Conservation (phyloP, 1,140 invertebrate species). For the Drosophila serrata region DNA sequence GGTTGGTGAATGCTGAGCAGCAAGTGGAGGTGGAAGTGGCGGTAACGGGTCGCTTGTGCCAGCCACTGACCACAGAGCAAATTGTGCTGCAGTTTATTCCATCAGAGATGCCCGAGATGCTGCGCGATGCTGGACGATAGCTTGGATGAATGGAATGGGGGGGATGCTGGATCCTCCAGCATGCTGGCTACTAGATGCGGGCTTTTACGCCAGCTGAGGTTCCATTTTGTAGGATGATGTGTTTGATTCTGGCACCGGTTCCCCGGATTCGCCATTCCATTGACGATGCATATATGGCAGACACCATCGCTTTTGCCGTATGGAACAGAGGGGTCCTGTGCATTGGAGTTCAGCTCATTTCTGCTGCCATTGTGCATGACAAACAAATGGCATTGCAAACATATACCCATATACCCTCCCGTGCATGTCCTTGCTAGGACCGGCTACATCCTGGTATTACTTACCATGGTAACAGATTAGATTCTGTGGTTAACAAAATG, state of each 20-base stretch:
- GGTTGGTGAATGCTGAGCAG: neutral
- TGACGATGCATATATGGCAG: conserved; percentile 43
- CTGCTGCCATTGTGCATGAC: conserved; percentile 59
- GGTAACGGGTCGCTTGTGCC: conserved; percentile 17
- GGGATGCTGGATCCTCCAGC: conserved; percentile 8
- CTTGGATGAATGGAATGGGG: conserved; percentile 1
- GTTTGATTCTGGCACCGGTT: conserved; percentile 29
- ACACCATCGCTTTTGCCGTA: neutral
- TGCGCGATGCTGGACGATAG: conserved; percentile 11
- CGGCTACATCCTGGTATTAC: conserved; percentile 18
- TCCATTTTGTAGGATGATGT: conserved; percentile 40
- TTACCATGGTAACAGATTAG: conserved; percentile 61
- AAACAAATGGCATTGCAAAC: conserved; percentile 66
- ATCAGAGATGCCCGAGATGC: conserved; percentile 48
- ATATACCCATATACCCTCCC: conserved; percentile 23
- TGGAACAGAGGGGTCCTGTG: conserved; percentile 3
- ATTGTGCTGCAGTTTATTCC: conserved; percentile 64
- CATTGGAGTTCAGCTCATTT: conserved; percentile 47
- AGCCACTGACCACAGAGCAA: conserved; percentile 57
- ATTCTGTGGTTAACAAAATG: conserved; percentile 43
- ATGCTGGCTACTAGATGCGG: conserved; percentile 19
- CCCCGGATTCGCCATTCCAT: conserved; percentile 34
- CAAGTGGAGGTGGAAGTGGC: neutral
- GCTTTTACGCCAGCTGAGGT: conserved; percentile 14
- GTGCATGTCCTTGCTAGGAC: neutral